Base-by-base conservation (phyloP, 2,888 invertebrate genomes). In the Rhimphoctona megacephalus region DNA sequence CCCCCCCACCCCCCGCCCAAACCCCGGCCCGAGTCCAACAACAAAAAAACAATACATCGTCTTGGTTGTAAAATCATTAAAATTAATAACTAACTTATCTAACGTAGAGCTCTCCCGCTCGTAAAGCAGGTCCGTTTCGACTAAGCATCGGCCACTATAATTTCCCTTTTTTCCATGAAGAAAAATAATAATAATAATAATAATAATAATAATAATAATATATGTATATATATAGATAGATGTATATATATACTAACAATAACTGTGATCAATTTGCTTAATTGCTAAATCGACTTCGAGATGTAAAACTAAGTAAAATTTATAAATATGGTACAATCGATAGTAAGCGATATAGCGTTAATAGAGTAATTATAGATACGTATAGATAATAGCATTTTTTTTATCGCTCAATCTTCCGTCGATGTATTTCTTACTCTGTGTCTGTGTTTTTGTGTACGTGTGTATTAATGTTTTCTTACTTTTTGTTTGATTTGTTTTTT, bases 291-390 rank as follows among this genome's bases (percentile, higher is more conserved):
- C 90, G 90, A 92, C 90, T 92, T 90, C 86, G 92, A 92, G 90
- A 91, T 92, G 91, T 93, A 92, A 93, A 94, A 94, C 92, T 92
- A 93, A 93, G 89, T 92, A 91, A 92, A 92, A 93, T 92, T 92
- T 92, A 92, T 93, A 93, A 93, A 92, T 94, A 93, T 93, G 88
- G 90, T 93, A 94, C 93, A 94, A 93, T 93, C 90, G 91, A 92
- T 92, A 91, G 89, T 92, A 93, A 93, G 93, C 93, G 91, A 93
- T 92, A 93, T 92, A 93, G 93, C 91, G 89, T 90, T 92, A 92
- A 93, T 92, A 92, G 92, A 92, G 90, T 93, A 93, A 93, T 93
- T 93, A 91, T 92, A 92, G 91, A 93, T 94, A 94, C 92, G 90
- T 92, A 91, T 93, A 93, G 91, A 88, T 92, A 93, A 92, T 93